Base-by-base conservation (phyloP, 2,797 vertebrate species). In the Dendrocincla fuliginosa region DNA sequence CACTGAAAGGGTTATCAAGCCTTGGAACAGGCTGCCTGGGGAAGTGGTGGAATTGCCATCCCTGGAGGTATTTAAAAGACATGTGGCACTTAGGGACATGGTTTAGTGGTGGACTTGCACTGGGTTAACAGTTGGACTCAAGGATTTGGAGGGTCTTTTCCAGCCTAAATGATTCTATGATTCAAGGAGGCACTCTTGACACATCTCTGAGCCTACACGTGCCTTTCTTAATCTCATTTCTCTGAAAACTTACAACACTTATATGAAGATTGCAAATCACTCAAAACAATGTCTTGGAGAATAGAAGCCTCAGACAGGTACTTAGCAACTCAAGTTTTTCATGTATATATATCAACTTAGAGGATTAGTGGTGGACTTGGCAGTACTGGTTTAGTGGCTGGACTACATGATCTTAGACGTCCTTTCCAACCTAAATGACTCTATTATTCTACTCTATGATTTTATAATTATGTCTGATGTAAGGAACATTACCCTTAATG, bases 361-460 rank as follows among this genome's bases (percentile, higher is more conserved):
- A 78, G 33, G 39, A 59, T 52, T 71, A 41, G 9, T 46, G 44
- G 25, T 59, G 15, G 44, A 35, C 57, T 78, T 84, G 33, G 15
- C 30, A 52, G 9, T 77, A 33, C 30, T 84, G 17, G 4, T 6
- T 52, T 65, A 59, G 30, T 5, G 0, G 2, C 22, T 60, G 20
- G 4, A 32, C 53, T 73, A 0, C 0, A 0, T 44, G 19, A 16
- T 56, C 20, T 32, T 47, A 39, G n/a, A 0, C 0, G 20, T 64
- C 20, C 20, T 64, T 64, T 83, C 24, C 37, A 77, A 23, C 28
- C 14, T 52, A 33, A 46, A 57, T 77, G 32, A 33, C 20, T 73
- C 19, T 64, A 46, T n/a, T 12, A 57, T 83, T 77, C 7, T 44
- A 6, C 76, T 11, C 7, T 57, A 5, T 44, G 13, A 50, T 39